A percentile compares a stretch with the other conserved stretches of the same genome.
These are phyloP conservation scores for Leptinotarsa undecemlineata DNA, from an alignment of 1,140 invertebrate genomes.

Conservation along the genomic window DNA sequence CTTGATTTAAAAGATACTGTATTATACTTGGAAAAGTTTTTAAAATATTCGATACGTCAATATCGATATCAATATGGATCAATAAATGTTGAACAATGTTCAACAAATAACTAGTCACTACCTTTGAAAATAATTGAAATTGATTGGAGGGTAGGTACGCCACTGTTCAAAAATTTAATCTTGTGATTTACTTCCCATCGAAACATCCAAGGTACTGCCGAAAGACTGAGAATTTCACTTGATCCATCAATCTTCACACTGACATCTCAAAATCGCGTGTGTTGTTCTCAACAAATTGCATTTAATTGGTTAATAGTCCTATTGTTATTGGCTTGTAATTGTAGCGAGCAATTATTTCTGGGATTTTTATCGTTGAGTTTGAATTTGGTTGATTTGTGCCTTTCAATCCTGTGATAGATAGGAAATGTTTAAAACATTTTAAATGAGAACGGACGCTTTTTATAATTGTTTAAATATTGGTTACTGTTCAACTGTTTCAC, in stretches of 20 bases:
- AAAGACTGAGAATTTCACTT: slow-evolving; percentile 23
- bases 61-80: too few species aligned
- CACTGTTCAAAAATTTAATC: slow-evolving; percentile 13
- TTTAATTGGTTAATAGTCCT: slow-evolving; percentile 35
- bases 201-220: slow-evolving; percentile 16
- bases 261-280: slow-evolving; percentile 35
- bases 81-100: too few species aligned
- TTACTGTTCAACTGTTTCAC: slow-evolving; percentile 11
- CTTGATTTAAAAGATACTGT: too few species aligned
- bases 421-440: slow-evolving; percentile 4
- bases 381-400: slow-evolving; percentile 27
- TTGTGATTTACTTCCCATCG: slow-evolving; percentile 25
- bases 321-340: slow-evolving; percentile 32
- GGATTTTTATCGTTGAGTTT: slow-evolving; percentile 26
- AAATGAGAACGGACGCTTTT: slow-evolving; percentile 9
- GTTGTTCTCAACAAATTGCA: slow-evolving; percentile 33
- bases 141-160: neutral
- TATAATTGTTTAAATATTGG: slow-evolving; percentile 25
- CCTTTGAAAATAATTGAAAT: neutral
- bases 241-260: slow-evolving; percentile 28
- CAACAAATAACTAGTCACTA: too few species aligned
- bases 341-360: slow-evolving; percentile 19
- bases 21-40: too few species aligned
- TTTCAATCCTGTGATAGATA: slow-evolving; percentile 35
- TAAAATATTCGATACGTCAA: too few species aligned